Percentiles rank a stretch among this genome's conserved stretches.
These are phyloP conservation scores for Falco punctatus DNA, from an alignment of 2,113 vertebrate genomes.

Conservation along the genomic window DNA sequence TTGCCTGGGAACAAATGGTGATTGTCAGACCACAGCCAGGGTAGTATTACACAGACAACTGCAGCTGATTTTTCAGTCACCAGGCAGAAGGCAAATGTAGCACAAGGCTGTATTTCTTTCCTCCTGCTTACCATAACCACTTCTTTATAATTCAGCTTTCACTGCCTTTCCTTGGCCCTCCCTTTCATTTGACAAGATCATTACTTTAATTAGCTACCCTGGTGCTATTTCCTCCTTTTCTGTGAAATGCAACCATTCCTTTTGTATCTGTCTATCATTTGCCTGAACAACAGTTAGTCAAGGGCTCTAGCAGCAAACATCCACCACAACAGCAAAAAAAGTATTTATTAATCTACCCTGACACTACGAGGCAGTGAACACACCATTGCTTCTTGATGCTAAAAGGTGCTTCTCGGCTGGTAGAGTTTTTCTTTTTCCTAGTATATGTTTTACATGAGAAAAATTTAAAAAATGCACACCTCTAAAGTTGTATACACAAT, in stretches of 20 bases:
- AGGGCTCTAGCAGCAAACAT: background rate
- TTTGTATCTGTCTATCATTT: background rate
- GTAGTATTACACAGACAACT: background rate
- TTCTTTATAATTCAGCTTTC: background rate
- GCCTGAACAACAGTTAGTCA: background rate
- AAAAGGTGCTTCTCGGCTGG: background rate
- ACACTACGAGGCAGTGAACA: background rate
- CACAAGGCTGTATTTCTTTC: background rate
- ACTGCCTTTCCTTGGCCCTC: background rate
- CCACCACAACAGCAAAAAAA: background rate
- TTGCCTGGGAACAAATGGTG: background rate
- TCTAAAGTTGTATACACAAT: background rate
- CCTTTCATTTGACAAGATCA: background rate
- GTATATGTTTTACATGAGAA: background rate
- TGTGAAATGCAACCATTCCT: background rate
- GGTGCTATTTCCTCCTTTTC: background rate
- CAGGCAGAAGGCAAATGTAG: background rate
- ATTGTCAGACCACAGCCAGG: background rate
- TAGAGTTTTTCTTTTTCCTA: background rate
- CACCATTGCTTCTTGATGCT: background rate
- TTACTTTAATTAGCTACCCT: background rate
- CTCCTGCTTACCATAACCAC: background rate
- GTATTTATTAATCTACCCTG: background rate
- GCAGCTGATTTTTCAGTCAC: background rate
- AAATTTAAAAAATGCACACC: fast-evolving